A percentile compares a stretch with the other conserved stretches of the same genome.
These are phyloP conservation scores for Emmelina monodactyla DNA, from an alignment of 2,888 invertebrate genomes.

Conservation along the genomic window DNA sequence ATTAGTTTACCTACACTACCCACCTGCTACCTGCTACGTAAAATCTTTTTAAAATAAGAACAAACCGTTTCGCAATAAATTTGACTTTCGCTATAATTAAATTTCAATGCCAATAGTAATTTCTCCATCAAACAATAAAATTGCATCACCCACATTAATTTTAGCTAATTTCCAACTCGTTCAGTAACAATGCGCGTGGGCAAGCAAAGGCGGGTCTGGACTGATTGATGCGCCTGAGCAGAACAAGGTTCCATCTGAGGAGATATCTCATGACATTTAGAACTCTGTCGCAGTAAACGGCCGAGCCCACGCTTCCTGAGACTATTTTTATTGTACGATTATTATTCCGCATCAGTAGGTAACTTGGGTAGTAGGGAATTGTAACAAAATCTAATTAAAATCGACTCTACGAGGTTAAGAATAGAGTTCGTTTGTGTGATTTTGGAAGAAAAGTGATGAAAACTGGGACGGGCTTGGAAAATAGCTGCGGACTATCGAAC, in stretches of 20 bases:
- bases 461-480: too few relatives aligned
- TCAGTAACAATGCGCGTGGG: slow-evolving; percentile 36
- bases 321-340: slow-evolving; percentile 34
- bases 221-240: slow-evolving; percentile 12
- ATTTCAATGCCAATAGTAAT: too few relatives aligned
- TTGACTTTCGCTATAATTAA: too few relatives aligned
- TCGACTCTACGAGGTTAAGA: too few relatives aligned
- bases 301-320: slow-evolving; percentile 45
- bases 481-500: too few relatives aligned
- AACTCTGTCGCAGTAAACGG: slow-evolving; percentile 20
- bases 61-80: too few relatives aligned
- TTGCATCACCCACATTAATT: not conserved
- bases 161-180: not conserved
- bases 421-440: too few relatives aligned
- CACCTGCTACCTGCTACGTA: too few relatives aligned
- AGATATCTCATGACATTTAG: slow-evolving; percentile 19
- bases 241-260: slow-evolving; percentile 27
- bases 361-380: slow-evolving; percentile 12
- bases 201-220: slow-evolving; percentile 19
- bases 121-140: not conserved
- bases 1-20: too few relatives aligned
- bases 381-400: too few relatives aligned
- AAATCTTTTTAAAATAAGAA: too few relatives aligned
- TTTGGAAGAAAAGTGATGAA: too few relatives aligned
- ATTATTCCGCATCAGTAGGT: slow-evolving; percentile 42